Conservation (phyloP, 2,113 vertebrate genomes). For the Pedionomus torquatus region DNA sequence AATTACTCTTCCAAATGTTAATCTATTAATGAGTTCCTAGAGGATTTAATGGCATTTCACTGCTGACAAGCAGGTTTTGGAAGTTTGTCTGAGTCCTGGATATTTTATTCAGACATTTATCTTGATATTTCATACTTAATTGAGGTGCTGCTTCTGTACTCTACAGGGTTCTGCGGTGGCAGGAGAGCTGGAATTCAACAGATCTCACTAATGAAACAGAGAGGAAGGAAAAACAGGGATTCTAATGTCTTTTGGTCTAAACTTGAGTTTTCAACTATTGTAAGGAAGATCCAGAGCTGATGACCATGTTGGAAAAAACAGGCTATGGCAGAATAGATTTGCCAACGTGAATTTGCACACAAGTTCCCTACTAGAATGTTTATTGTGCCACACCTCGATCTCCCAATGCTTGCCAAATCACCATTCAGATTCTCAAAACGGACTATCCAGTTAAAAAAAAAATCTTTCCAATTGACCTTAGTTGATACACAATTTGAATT, state of each 20-base stretch:
- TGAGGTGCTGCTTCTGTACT: constrained; percentile 33
- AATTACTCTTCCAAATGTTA: constrained; percentile 76
- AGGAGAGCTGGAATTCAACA: constrained; percentile 4
- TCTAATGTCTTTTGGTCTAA: background rate
- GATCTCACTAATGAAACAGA: background rate
- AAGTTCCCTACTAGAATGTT: background rate
- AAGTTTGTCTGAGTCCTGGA: constrained; percentile 57
- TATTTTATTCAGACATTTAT: constrained; percentile 70
- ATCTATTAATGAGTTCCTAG: constrained; percentile 74
- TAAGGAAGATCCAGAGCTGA: background rate
- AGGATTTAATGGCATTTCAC: constrained; percentile 76
- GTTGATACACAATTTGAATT: background rate
- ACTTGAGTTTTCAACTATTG: background rate
- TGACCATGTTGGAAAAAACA: background rate
- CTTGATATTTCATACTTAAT: constrained; percentile 65
- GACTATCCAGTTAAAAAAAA: too few relatives aligned
- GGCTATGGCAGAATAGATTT: background rate
- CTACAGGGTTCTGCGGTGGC: background rate
- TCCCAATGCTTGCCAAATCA: background rate
- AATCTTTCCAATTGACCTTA: background rate
- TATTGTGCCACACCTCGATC: background rate
- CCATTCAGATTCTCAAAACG: background rate
- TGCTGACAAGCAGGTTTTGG: constrained; percentile 53
- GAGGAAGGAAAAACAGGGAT: background rate
- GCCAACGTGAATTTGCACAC: background rate